A percentile compares a stretch with the other conserved stretches of the same genome.
Evolutionary conservation across 2,888 invertebrate genomes (phyloP).

Genomic region (Myopa testacea): DNA sequence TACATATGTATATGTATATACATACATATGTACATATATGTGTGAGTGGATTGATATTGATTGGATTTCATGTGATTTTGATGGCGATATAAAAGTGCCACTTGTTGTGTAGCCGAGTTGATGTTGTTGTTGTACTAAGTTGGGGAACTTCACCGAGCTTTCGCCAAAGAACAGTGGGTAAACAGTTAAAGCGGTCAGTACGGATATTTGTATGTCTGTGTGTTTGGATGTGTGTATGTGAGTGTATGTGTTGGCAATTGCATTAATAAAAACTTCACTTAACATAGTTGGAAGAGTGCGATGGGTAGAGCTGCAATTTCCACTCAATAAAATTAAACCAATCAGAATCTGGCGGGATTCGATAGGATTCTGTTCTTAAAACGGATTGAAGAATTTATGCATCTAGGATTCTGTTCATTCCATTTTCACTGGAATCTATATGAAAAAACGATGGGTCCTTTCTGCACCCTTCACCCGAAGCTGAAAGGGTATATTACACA

Average conservation of each 20-base stretch:
- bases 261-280: background rate
- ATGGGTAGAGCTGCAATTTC: background rate
- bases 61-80: slow-evolving; percentile 57
- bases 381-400: no score
- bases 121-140: no score
- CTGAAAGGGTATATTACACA: no score
- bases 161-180: background rate
- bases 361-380: no score
- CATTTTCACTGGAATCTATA: background rate
- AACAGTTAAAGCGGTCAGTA: no score
- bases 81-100: slow-evolving; percentile 63
- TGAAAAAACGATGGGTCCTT: no score
- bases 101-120: slow-evolving; percentile 42
- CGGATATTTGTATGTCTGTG: background rate
- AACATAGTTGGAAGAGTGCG: background rate
- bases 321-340: background rate
- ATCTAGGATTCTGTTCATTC: no score
- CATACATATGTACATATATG: no score
- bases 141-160: no score
- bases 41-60: slow-evolving; percentile 35
- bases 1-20: no score
- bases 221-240: background rate
- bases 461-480: no score
- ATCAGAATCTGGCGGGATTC: no score
- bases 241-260: background rate